These are phyloP conservation scores for Caloenas nicobarica DNA, from an alignment of 2,113 vertebrate species.

Conservation along the genomic window DNA sequence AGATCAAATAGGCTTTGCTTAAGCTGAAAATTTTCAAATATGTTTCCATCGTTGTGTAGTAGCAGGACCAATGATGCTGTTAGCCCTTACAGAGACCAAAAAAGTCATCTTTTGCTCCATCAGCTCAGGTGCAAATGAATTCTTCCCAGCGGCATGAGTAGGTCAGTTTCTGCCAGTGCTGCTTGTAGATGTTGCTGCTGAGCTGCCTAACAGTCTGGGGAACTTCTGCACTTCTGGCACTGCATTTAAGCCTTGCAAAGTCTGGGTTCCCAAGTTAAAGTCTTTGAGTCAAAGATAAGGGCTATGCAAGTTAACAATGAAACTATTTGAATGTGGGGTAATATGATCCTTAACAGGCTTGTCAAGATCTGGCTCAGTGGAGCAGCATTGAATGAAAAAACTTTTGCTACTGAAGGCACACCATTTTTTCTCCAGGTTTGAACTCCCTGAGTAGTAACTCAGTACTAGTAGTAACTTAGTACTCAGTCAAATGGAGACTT, in stretches of 20 bases:
- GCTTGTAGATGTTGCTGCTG: rapidly evolving
- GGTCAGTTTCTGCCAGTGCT: background rate
- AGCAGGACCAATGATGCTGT: background rate
- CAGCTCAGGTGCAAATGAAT: background rate
- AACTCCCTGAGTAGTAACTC: background rate
- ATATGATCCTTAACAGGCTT: background rate
- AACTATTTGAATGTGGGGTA: background rate
- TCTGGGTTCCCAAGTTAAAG: background rate
- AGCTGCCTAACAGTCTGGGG: background rate
- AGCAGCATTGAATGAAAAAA: background rate
- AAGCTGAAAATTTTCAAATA: background rate
- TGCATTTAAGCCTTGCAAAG: background rate
- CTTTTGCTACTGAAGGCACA: background rate
- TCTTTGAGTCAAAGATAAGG: background rate
- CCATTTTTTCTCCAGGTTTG: background rate
- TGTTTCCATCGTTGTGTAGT: background rate
- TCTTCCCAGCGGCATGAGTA: background rate
- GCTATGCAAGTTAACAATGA: background rate
- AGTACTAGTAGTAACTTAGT: background rate
- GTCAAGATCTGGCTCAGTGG: background rate
- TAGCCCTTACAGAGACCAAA: background rate
- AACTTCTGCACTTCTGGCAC: background rate
- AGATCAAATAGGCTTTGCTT: background rate
- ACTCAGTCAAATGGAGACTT: background rate
- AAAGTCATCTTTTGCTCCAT: background rate